Evolutionary conservation across 1,140 invertebrate genomes (phyloP).

Genomic region (Hyles vespertilio): DNA sequence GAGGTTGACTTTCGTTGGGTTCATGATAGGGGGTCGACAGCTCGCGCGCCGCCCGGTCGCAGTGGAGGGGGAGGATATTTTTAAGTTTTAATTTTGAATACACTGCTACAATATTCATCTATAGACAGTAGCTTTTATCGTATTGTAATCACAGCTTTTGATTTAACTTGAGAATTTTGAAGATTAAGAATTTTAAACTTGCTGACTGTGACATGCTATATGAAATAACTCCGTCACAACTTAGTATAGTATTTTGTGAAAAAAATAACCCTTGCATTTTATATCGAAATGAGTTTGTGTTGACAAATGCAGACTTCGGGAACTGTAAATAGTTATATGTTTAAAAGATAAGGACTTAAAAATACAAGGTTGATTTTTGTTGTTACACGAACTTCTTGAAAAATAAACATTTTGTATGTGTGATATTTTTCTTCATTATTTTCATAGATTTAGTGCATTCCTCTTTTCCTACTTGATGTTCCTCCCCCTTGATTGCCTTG

Average conservation of each 20-base stretch:
- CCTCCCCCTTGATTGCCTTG: conserved; percentile 29
- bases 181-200: conserved; percentile 59
- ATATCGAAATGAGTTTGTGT: conserved; percentile 65
- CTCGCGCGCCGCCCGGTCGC: conserved; percentile 32
- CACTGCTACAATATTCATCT: conserved; percentile 53
- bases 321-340: conserved; percentile 75
- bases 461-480: conserved; percentile 13
- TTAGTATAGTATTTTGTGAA: conserved; percentile 64
- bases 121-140: conserved; percentile 68
- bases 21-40: conserved; percentile 23
- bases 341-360: conserved; percentile 70
- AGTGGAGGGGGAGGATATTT: conserved; percentile 34
- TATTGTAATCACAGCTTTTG: conserved; percentile 68
- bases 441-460: conserved; percentile 25
- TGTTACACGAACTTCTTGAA: conserved; percentile 74
- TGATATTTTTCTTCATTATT: conserved; percentile 52
- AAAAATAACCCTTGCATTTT: conserved; percentile 72
- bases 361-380: conserved; percentile 75
- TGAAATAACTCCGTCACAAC: conserved; percentile 70
- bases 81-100: conserved; percentile 56
- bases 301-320: conserved; percentile 66
- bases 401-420: conserved; percentile 76
- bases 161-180: conserved; percentile 51
- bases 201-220: conserved; percentile 64
- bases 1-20: not conserved